Evolutionary conservation across 2,888 invertebrate species (phyloP).

Genomic region (Aradus depressus): DNA sequence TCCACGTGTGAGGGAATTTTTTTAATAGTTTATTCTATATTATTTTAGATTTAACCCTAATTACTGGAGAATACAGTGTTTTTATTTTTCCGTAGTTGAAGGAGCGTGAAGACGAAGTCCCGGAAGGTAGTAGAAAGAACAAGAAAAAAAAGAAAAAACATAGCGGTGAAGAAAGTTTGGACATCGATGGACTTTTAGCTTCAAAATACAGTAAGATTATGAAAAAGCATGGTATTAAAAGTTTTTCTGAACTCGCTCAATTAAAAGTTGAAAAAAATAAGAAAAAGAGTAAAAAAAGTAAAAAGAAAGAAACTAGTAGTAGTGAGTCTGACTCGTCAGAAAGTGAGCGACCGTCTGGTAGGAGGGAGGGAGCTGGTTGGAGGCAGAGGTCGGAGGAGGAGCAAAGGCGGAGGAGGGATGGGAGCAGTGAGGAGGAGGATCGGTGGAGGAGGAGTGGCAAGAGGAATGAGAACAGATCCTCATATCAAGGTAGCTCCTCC

Average conservation of each 20-base stretch:
- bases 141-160: slow-evolving; percentile 43
- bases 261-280: slow-evolving; percentile 21
- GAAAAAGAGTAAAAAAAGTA: slow-evolving; percentile 17
- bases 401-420: neutral
- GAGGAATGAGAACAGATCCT: neutral
- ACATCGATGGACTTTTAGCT: slow-evolving; percentile 36
- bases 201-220: slow-evolving; percentile 38
- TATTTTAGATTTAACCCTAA: too few species aligned
- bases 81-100: slow-evolving; percentile 25
- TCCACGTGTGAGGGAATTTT: too few species aligned
- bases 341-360: neutral
- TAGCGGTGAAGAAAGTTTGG: slow-evolving; percentile 32
- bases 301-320: slow-evolving; percentile 5
- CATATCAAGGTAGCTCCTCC: neutral
- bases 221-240: slow-evolving; percentile 36
- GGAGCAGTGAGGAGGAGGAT: neutral
- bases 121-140: slow-evolving; percentile 39
- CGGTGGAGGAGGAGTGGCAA: slow-evolving; percentile 1
- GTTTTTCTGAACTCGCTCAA: slow-evolving; percentile 26
- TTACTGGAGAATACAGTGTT: too few species aligned
- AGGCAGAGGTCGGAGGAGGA: slow-evolving; percentile 2
- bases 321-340: slow-evolving; percentile 6
- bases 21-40: too few species aligned
- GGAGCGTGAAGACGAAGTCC: slow-evolving; percentile 5
- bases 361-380: slow-evolving; percentile 4